A percentile compares a stretch with the other conserved stretches of the same genome.
Conservation (phyloP, 2,797 vertebrate species). For the Gallinago nigripennis region DNA sequence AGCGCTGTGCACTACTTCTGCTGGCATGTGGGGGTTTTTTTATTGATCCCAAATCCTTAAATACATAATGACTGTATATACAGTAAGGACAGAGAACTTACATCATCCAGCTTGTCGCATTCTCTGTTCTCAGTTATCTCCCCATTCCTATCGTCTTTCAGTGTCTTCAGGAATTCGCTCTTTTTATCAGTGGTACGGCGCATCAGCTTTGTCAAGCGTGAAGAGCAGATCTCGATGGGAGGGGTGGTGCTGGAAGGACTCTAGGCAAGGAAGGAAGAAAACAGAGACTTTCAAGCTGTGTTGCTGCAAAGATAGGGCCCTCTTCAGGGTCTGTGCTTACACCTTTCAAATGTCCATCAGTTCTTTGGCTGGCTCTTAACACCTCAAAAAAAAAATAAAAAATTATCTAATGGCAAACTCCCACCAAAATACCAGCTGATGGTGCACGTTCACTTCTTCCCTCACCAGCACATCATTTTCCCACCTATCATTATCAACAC, state of each 20-base stretch:
- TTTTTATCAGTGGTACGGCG: constrained; percentile 93
- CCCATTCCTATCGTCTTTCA: constrained; percentile 94
- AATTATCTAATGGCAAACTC: not conserved
- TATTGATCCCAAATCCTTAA: not conserved
- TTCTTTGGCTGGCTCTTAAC: not conserved
- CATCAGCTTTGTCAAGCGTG: constrained; percentile 93
- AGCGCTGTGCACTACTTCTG: not conserved
- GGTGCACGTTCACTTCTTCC: not conserved
- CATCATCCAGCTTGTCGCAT: constrained; percentile 91
- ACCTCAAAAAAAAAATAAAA: not conserved
- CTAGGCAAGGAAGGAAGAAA: constrained; percentile 66
- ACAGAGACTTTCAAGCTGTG: not conserved
- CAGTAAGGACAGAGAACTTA: constrained; percentile 61
- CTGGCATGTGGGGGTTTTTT: not conserved
- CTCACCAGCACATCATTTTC: not conserved
- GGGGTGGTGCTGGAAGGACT: constrained; percentile 95
- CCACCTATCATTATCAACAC: not conserved
- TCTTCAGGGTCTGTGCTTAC: not conserved
- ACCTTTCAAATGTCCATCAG: not conserved
- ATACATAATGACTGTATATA: not conserved
- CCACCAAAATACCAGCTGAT: not conserved
- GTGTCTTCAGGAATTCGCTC: constrained; percentile 94
- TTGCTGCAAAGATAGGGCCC: not conserved
- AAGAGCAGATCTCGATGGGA: constrained; percentile 94
- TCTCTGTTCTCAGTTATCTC: constrained; percentile 91